Evolutionary conservation across 2,113 vertebrate genomes (phyloP), one percentile per base, ranked within the genome.

Genomic region (Catagonus wagneri): DNA sequence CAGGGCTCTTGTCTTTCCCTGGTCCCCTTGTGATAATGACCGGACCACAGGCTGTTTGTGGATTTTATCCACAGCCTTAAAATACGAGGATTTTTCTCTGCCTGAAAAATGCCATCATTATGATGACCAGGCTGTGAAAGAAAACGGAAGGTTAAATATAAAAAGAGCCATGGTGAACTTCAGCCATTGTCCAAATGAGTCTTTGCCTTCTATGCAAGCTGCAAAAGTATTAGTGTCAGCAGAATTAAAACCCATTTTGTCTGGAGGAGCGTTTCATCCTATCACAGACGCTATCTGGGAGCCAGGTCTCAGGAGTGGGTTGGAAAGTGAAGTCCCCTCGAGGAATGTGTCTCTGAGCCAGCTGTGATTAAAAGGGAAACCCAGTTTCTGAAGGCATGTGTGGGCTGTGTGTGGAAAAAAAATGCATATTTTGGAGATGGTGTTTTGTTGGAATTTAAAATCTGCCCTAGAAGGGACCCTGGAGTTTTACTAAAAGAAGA

Each of bases 201-300:
- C 88, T 91, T 78, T 66, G 39, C 58, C 81, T 96, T 90, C 84
- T 75, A 4, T 69, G 54, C 87, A 72, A 91, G 83, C 74, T 63
- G 17, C 89, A 36, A 93, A 94, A 79, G 74, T 71, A 63, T 69
- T 69, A 66, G 14, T 61, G 36, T 95, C 83, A 61, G 66, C 63
- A 85, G 83, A 95, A 94, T 92, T 88, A 63, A 93, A 95, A 50
- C 87, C 56, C 68, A 56, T 56, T 94, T 88, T 89, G 7, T 83
- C 23, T 66, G 20, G 52, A 72, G 63, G 50, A 56, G 58, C 58
- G 13, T 54, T 83, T 83, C 78, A 89, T 60, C 44, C 39, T 52
- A 19, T 84, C 22, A 6, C 89, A 27, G 52, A 90, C n/a, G 36
- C 44, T 71, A 17, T 11, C 32, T 52, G 63, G 80, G 66, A 79